Evolutionary conservation across 1,140 invertebrate genomes (phyloP), one percentile per base, ranked within the genome.

Genomic region (Hyles euphorbiae): DNA sequence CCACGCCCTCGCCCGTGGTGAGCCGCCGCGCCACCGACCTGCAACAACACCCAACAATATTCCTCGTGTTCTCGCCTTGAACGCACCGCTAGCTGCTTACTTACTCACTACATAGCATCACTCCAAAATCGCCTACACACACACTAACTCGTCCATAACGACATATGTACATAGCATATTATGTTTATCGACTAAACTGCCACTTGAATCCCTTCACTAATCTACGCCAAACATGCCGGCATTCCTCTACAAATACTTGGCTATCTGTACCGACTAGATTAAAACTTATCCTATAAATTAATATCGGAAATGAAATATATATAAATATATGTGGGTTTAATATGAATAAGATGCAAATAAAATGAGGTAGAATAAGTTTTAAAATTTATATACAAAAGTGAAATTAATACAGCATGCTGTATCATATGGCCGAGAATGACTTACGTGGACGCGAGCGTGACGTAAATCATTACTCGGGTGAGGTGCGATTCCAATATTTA

Each of bases 1-100:
- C 95, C 2, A 99, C 97, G 3, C 95, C 94, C 72, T 95, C 94
- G 33, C 97, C 97, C 67, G 93, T 93, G 47, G 97, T 98, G 61
- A 99, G 90, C 75, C 93, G 93, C 83, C 93, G 91, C 51, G 96
- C 95, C 58, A 97, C 96, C 49, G 95, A 95, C 81, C 94, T 95
- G 78, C 40, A 77, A 86, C 78, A 85, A 84, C 9, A 34, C n/a
- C 12, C 5, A 22, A 34, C 60, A 11, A 36, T 56, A 47, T 48
- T 48, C 9, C 11, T 34, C 50, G 8, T 32, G 7, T 22, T 34
- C 32, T 8, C 22, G 3, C 50, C 34, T 50, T 8, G 11, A 1
- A 11, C 11, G n/a, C 46, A 5, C 8, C 36, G 0, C 5, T 51
- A 34, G 40, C 7, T 46, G 5, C 36, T 45, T 32, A 45, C 11